Conservation (phyloP, 2,113 vertebrate species). For the Phylloscopus whistleri region DNA sequence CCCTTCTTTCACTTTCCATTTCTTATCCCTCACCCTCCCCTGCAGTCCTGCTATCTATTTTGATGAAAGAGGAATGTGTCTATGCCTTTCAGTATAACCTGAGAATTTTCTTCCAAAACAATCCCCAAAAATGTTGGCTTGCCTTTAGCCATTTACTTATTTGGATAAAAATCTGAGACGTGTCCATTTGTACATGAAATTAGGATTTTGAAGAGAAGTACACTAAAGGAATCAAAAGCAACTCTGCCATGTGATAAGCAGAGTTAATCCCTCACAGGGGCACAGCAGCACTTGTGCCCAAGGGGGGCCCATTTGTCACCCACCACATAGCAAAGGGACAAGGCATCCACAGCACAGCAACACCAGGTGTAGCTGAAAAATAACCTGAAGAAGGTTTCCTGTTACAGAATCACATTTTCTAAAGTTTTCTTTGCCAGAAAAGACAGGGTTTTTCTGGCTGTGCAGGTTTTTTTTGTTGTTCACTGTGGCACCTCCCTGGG, state of each 20-base stretch:
- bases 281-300: not conserved
- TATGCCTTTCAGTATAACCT: not conserved
- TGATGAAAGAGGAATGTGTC: not conserved
- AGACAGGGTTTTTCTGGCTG: not conserved
- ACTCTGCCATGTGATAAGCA: not conserved
- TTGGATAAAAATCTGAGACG: not conserved
- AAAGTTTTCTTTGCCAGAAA: not conserved
- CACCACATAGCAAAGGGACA: not conserved
- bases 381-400: not conserved
- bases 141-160: not conserved
- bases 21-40: not conserved
- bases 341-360: fast-evolving
- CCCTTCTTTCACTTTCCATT: not conserved
- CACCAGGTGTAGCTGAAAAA: not conserved
- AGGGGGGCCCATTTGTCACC: not conserved
- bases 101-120: not conserved
- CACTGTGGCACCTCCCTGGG: not conserved
- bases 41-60: not conserved
- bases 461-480: fast-evolving
- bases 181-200: not conserved
- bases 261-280: fast-evolving
- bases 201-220: not conserved
- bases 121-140: not conserved
- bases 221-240: not conserved
- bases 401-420: fast-evolving